Evolutionary conservation across 2,888 invertebrate species (phyloP), one percentile per base, ranked within the genome.

Genomic region (Galeruca laticollis): DNA sequence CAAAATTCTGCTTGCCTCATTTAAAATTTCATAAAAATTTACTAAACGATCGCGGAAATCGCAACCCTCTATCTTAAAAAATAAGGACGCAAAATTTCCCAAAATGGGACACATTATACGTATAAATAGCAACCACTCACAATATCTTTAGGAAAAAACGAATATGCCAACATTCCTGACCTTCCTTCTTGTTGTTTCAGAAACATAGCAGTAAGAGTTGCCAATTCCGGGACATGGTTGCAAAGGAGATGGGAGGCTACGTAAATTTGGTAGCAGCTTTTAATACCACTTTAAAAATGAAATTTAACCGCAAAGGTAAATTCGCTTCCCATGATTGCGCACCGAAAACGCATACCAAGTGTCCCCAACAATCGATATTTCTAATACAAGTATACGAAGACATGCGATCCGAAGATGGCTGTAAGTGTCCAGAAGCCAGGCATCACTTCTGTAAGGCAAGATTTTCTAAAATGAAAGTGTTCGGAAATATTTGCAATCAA

Each of bases 141-240:
- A n/a, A n/a, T n/a, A n/a, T n/a, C n/a, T n/a, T n/a, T n/a, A n/a
- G n/a, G 26, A 6, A 26, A 26, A 26, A 26, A 6, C 26, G 6
- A 26, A 26, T 26, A 26, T 26, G 3, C 26, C 26, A 5, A 26
- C 26, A 26, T 26, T n/a, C 26, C 26, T 26, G 15, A n/a, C 13
- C 11, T 18, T 35, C 11, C 26, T 4, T 63, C 26, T 59, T 63
- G 68, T 70, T 70, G 60, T 75, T 73, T 10, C 74, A 75, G 74
- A 73, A 71, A 49, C 68, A 63, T 11, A 70, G 69, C 40, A 61
- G 21, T 15, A 40, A 52, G 1, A 64, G 66, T 11, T 75, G 75
- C 63, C 63, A 71, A 56, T 75, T 75, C 52, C 56, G 52, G 8
- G 75, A 75, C 43, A 63, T 52, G 21, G 71, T 73, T 15, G 67